Evolutionary conservation across 2,113 vertebrate genomes (phyloP), one percentile per base, ranked within the genome.

Genomic region (Hassar affinis): DNA sequence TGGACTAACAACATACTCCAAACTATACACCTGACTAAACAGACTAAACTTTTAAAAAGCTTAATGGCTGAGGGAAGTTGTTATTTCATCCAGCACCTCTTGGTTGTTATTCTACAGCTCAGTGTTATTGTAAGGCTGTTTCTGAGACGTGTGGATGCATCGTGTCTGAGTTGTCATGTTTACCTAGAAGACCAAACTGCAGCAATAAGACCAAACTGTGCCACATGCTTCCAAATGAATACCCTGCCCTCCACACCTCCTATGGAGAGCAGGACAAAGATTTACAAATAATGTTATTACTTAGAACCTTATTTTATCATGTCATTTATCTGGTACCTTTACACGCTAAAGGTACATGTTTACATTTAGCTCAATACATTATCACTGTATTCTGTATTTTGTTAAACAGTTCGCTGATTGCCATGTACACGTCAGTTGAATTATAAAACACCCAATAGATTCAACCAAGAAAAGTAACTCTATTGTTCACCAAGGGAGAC

Each of bases 151-250:
- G 71, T 84, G 52, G 59, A 66, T 59, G 14, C 38, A 61, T 59
- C 38, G 76, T 49, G 47, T 84, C 10, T 68, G 88, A 84, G 86
- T 56, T 78, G 8, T 42, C 6, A 11, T 88, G 86, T 91, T 90
- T 90, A 85, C 47, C 14, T 81, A 82, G 69, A 52, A 33, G 89
- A 88, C 88, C 92, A 94, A 94, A 94, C 87, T 94, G 92, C 62
- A 87, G 89, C 90, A 71, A 78, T 22, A 59, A 20, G 80, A 84
- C 89, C 92, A 93, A 92, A 92, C 90, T 94, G 91, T 33, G 27
- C 82, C 57, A 69, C 84, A 89, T 86, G 88, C 82, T 86, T 89
- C 78, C 84, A 85, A 81, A 82, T 85, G 87, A 84, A 88, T 80
- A 85, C 64, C 57, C 52, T 81, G 85, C 84, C 76, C 72, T 84